Conservation (phyloP, 2,888 invertebrate genomes). For the Cordylochernes scorpioides region DNA sequence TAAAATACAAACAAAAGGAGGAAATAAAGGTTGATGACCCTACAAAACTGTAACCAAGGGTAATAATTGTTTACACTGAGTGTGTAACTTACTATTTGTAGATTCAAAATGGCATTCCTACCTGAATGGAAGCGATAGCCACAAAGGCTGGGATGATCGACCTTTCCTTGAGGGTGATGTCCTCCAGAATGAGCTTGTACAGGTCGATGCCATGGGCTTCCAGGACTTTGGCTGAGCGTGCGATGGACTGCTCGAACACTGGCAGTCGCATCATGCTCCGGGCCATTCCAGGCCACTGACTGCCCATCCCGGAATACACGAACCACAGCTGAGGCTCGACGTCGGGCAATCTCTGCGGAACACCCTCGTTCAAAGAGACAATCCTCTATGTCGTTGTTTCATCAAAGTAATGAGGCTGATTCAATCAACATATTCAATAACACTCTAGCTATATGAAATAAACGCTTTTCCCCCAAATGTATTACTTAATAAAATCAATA, state of each 20-base stretch:
- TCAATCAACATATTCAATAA: too few relatives aligned
- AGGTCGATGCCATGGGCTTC: constrained; percentile 54
- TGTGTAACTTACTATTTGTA: too few relatives aligned
- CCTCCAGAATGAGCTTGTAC: constrained; percentile 41
- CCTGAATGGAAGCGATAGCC: constrained; percentile 78
- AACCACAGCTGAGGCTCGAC: constrained; percentile 66
- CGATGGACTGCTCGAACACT: constrained; percentile 47
- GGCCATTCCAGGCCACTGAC: constrained; percentile 92
- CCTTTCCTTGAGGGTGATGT: constrained; percentile 35
- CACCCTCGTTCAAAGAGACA: neutral
- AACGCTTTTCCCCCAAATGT: too few relatives aligned
- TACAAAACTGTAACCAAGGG: too few relatives aligned
- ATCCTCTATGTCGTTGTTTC: too few relatives aligned
- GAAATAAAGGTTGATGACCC: too few relatives aligned
- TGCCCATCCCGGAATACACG: constrained; percentile 92
- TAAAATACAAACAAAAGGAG: too few relatives aligned
- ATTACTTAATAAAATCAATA: too few relatives aligned
- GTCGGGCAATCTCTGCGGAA: constrained; percentile 4
- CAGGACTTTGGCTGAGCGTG: constrained; percentile 44
- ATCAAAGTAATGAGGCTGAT: too few relatives aligned
- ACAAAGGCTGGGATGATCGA: constrained; percentile 40
- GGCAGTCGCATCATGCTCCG: constrained; percentile 55
- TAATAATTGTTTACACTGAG: too few relatives aligned
- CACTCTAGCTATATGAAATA: too few relatives aligned
- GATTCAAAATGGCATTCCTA: too few relatives aligned